Base-by-base conservation (phyloP, 2,113 vertebrate genomes). In the Eulacestoma nigropectus region DNA sequence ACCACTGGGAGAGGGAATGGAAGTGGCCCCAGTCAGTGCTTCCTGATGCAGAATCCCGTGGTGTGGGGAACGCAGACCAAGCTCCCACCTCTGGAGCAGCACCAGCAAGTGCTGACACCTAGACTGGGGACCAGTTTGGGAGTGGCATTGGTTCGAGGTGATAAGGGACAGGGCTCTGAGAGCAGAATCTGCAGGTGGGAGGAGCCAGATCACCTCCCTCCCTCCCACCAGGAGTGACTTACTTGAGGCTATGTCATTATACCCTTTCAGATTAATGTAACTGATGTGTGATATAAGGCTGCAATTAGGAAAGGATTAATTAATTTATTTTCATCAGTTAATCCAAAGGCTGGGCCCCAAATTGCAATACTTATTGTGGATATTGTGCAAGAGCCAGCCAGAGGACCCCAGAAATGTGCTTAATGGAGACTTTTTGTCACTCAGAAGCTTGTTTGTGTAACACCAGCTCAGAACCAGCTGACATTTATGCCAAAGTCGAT, bases 101-200 rank as follows among this genome's bases (percentile, higher is more conserved):
- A 55, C 69, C 49, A 7, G 13, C 67, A 39, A 42, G 39, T 65
- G 23, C 42, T 55, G 12, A 17, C 39, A 30, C 32, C 29, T 6
- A 10, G 27, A 27, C 0, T 12, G 19, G 39, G 25, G 20, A 52
- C 8, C 4, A 9, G 35, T 19, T 42, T 32, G 20, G 47, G 44
- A 13, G 41, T 0, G 0, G 8, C 1, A 1, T 2, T 42, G n/a
- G 11, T 11, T 27, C 0, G 0, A 18, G 26, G 10, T 3, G 18
- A 13, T 12, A 15, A n/a, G 52, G 19, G 44, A 41, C 53, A 35
- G 35, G 17, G 21, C 22, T 37, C 69, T 27, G 56, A 41, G 11
- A 9, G 47, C 37, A 68, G 32, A 13, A 41, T 35, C 37, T 1
- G 8, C 3, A 4, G 42, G 49, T 22, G 2, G 39, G 60, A 77